A percentile compares a stretch with the other conserved stretches of the same genome.
phyloP scores from a whole-genome alignment of 2,888 invertebrate genomes.

The Sipunculus nudus region DNA sequence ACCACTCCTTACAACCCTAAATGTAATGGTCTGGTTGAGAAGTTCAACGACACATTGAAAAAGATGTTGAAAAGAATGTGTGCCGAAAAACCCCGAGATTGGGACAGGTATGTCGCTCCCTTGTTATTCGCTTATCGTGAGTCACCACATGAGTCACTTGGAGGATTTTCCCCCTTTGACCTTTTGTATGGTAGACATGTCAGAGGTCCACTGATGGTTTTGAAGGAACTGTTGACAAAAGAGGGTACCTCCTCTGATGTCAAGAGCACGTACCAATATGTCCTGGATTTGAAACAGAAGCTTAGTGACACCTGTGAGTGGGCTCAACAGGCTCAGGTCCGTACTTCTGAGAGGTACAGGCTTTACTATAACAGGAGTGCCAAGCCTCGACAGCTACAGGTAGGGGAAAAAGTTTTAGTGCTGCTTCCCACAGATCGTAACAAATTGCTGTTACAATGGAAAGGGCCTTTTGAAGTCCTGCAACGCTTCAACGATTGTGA shows the following conservation, averaged over 20 bases:
- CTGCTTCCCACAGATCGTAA: too few relatives aligned
- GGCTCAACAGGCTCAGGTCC: too few relatives aligned
- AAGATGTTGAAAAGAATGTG: conserved; percentile 5
- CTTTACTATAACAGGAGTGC: conserved; percentile 31
- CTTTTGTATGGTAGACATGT: conserved; percentile 13
- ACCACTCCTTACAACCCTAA: conserved; percentile 25
- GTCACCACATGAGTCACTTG: conserved; percentile 5
- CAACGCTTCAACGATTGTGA: too few relatives aligned
- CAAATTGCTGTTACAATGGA: too few relatives aligned
- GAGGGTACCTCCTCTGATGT: too few relatives aligned
- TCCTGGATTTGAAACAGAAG: too few relatives aligned
- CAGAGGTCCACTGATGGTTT: conserved; percentile 1
- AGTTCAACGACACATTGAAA: conserved; percentile 26
- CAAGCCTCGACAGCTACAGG: too few relatives aligned
- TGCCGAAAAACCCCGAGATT: conserved; percentile 5
- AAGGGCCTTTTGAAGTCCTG: too few relatives aligned
- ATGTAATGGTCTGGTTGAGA: conserved; percentile 23
- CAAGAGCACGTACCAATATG: too few relatives aligned
- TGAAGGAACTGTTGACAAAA: conserved; percentile 3
- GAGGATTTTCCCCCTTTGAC: conserved; percentile 17
- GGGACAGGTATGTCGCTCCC: conserved; percentile 13
- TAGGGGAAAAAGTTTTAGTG: too few relatives aligned
- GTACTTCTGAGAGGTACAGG: too few relatives aligned
- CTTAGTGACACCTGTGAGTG: too few relatives aligned
- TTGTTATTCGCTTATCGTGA: conserved; percentile 14